Percentiles rank a stretch among this genome's conserved stretches.
These are phyloP conservation scores for Callosobruchus maculatus DNA, from an alignment of 2,888 invertebrate genomes.

Conservation along the genomic window DNA sequence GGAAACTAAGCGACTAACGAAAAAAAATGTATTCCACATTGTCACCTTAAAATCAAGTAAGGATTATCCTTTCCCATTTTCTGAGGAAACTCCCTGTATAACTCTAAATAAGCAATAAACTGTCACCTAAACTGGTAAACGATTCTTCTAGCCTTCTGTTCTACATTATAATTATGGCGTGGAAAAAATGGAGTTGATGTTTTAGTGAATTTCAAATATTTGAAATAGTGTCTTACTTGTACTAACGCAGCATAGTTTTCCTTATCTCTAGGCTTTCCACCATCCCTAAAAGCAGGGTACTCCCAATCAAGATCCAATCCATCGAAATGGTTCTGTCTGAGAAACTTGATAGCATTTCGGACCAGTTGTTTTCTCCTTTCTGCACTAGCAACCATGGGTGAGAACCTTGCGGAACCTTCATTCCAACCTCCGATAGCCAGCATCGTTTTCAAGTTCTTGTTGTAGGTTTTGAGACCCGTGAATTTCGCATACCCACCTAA, in stretches of 20 bases:
- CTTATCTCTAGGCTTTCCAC: constrained; percentile 74
- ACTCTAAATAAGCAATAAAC: too few relatives aligned
- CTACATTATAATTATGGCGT: too few relatives aligned
- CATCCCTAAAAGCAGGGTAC: constrained; percentile 79
- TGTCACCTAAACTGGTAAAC: too few relatives aligned
- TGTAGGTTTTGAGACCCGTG: constrained; percentile 88
- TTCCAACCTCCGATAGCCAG: constrained; percentile 93
- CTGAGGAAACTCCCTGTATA: too few relatives aligned
- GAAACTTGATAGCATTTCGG: constrained; percentile 79
- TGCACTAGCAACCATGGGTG: constrained; percentile 79
- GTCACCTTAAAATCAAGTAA: too few relatives aligned
- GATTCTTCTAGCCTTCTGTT: too few relatives aligned
- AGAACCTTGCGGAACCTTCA: constrained; percentile 84
- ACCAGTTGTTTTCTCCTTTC: constrained; percentile 77
- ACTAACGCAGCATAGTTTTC: constrained; percentile 87
- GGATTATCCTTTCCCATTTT: too few relatives aligned
- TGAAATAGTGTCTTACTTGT: constrained; percentile 52
- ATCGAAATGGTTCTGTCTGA: constrained; percentile 89
- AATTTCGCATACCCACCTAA: constrained; percentile 92
- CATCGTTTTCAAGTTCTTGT: constrained; percentile 85
- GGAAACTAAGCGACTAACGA: too few relatives aligned
- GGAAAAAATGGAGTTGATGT: too few relatives aligned
- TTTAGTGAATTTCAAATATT: constrained; percentile 1
- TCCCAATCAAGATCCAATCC: constrained; percentile 93
- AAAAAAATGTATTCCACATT: too few relatives aligned